These are phyloP conservation scores for Aurelia aurita complex sp. Pacific DNA, from an alignment of 30 jellyfish, hydroid and myxozoan genomes.

Conservation along the genomic window DNA sequence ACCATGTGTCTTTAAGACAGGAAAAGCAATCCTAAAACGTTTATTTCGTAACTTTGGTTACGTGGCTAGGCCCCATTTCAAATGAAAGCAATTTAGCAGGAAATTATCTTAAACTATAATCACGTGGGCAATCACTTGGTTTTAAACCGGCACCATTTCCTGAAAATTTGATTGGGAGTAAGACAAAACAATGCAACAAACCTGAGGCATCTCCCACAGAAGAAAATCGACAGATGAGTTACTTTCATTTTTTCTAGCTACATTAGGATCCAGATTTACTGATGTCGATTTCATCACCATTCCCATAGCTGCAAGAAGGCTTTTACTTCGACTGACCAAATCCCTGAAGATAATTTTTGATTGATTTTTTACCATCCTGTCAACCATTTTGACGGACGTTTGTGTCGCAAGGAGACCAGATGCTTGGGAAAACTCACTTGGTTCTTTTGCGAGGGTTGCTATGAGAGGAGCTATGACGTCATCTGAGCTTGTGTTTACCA, in stretches of 20 bases:
- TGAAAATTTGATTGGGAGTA: not conserved
- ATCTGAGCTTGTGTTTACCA: constrained; percentile 33
- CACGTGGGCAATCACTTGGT: too few relatives aligned
- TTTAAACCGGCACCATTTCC: too few relatives aligned
- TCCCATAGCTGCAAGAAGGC: constrained; percentile 42
- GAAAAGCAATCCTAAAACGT: too few relatives aligned
- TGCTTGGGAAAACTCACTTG: constrained; percentile 31
- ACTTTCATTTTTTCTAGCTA: constrained; percentile 2
- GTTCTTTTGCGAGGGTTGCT: constrained; percentile 31
- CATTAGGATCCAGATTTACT: constrained; percentile 47
- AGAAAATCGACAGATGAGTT: constrained; percentile 23
- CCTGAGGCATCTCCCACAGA: constrained; percentile 32
- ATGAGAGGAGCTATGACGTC: constrained; percentile 48
- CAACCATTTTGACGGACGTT: constrained; percentile 2
- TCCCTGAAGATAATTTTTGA: constrained; percentile 13
- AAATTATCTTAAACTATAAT: too few relatives aligned
- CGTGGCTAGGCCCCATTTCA: too few relatives aligned
- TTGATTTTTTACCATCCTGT: not conserved
- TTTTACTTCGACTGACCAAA: constrained; percentile 29
- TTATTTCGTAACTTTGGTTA: too few relatives aligned
- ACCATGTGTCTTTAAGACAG: too few relatives aligned
- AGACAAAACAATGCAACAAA: not conserved
- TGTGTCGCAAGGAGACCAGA: constrained; percentile 39
- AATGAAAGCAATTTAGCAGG: too few relatives aligned
- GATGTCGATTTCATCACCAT: constrained; percentile 47